Evolutionary conservation across 2,113 vertebrate species (phyloP), one percentile per base, ranked within the genome.

Genomic region (Zapus hudsonius): DNA sequence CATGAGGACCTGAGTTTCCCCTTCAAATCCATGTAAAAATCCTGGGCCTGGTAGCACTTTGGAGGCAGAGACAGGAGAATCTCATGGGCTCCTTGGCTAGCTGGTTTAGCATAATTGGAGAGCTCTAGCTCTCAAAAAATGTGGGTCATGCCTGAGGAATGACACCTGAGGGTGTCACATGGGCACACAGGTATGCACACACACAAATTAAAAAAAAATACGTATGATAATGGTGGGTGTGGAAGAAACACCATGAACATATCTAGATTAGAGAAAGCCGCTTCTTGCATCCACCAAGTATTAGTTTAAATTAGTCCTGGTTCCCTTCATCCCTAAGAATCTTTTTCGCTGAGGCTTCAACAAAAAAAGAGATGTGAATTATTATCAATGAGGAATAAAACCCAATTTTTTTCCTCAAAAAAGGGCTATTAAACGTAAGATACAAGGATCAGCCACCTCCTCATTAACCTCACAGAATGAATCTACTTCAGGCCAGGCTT

Each of bases 391-490:
- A 95, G 94, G 97, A 98, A 93, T 96, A 96, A 97, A 97, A 97
- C 85, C 73, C 1, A 7, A 59, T 79, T 96, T 97, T 95, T 42
- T 93, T 82, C 82, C 70, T 38, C 57, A 61, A 59, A 72, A 94
- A 96, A 96, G 94, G 92, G 94, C 96, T 97, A 97, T 97, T 97
- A 98, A 93, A 97, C 85, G 95, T 94, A 97, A 97, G 96, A 98
- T 95, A 97, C 95, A 98, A 98, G 97, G 97, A 98, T 97, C 97
- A 96, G 97, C 97, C 98, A 98, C 98, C 98, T 98, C 96, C 97
- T 98, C 97, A 98, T 98, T 98, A 98, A 98, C 98, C 98, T 98
- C 98, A 97, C 96, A 97, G 97, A 98, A 98, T 97, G 97, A 97
- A 97, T 98, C 97, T 96, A 97, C 98, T 97, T 97, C 97, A 97